A percentile compares a stretch with the other conserved stretches of the same genome.
Conservation (phyloP, 2,888 invertebrate genomes). For the Ophion ventricosus region DNA sequence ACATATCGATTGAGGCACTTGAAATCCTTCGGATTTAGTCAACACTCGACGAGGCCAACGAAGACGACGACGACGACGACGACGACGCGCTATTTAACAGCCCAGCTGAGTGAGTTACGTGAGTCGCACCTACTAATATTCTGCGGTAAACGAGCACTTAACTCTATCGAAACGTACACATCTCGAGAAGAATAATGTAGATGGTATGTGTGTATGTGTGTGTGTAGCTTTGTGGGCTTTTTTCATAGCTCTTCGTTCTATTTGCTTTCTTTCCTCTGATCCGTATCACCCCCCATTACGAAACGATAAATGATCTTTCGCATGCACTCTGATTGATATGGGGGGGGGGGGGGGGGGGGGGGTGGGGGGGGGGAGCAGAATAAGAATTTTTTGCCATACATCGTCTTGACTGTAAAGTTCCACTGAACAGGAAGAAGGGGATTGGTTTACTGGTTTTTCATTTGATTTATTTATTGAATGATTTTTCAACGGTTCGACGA, state of each 20-base stretch:
- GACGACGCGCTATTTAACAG: conserved; percentile 61
- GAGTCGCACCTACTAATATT: conserved; percentile 66
- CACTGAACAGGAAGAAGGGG: too few species aligned
- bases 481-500: too few species aligned
- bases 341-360: too few species aligned
- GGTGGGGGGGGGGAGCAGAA: too few species aligned
- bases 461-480: too few species aligned
- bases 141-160: conserved; percentile 62
- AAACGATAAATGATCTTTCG: conserved; percentile 5
- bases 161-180: conserved; percentile 53
- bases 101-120: conserved; percentile 66
- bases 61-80: conserved; percentile 31
- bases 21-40: conserved; percentile 68
- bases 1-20: conserved; percentile 66
- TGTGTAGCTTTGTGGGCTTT: background rate
- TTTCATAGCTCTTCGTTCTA: background rate
- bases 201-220: background rate
- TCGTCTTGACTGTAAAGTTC: too few species aligned
- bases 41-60: conserved; percentile 59
- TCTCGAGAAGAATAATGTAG: conserved; percentile 51
- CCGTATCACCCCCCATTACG: background rate
- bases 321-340: background rate
- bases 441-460: too few species aligned
- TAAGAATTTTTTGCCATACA: background rate
- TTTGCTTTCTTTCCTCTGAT: conserved; percentile 3